Evolutionary conservation across 2,113 vertebrate species (phyloP).

Genomic region (Nannobrachium achirus): DNA sequence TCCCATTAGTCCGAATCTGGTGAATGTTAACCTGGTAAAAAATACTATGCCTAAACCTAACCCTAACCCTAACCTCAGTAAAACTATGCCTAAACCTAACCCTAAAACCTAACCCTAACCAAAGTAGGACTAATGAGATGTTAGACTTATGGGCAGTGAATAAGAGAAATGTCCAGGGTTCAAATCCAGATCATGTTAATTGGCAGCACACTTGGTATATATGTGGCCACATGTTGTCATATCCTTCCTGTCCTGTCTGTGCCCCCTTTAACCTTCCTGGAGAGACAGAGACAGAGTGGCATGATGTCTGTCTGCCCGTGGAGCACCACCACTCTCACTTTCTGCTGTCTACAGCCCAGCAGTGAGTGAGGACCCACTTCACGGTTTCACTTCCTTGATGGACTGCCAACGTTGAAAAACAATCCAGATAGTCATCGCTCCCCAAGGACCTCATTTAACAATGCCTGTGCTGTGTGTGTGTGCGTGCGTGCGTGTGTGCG

Average conservation of each 20-base stretch:
- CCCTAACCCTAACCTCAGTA: too few species aligned
- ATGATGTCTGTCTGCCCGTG: not conserved
- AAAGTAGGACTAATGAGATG: too few species aligned
- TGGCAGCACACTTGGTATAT: not conserved
- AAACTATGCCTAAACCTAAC: too few species aligned
- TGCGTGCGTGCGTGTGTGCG: too few species aligned
- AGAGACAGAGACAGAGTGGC: constrained; percentile 47
- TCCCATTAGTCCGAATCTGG: too few species aligned
- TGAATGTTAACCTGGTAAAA: too few species aligned
- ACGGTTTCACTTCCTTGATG: constrained; percentile 50
- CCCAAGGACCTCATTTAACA: constrained; percentile 7
- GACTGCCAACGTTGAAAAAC: constrained; percentile 33
- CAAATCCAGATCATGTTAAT: constrained; percentile 9
- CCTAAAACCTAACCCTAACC: too few species aligned
- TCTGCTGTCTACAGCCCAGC: constrained; percentile 38
- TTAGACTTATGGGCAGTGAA: too few species aligned
- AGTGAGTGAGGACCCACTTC: constrained; percentile 34
- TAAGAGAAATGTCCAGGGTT: not conserved
- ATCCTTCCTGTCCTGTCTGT: constrained; percentile 40
- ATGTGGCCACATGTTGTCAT: constrained; percentile 19
- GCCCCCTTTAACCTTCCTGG: constrained; percentile 21
- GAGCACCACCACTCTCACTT: constrained; percentile 50
- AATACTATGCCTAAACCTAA: too few species aligned
- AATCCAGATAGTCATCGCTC: constrained; percentile 7
- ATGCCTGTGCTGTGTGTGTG: not conserved